Evolutionary conservation across 1,140 invertebrate genomes (phyloP), one percentile per base, ranked within the genome.

Genomic region (Halyomorpha halys): DNA sequence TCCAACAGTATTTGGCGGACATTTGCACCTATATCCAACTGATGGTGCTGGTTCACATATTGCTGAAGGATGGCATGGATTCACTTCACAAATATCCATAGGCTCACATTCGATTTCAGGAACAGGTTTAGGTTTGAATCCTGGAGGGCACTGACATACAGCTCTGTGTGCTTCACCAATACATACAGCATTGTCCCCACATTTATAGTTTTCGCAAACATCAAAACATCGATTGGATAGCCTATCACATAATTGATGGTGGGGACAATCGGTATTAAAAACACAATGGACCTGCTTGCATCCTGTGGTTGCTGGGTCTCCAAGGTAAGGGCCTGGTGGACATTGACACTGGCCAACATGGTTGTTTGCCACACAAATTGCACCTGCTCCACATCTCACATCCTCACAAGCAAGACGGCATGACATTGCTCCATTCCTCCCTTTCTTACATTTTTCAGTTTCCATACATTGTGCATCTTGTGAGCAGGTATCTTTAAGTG

Each of bases 261-360:
- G 75, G 15, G 84, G 83, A 72, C 90, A 92, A 70, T 93, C 90
- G 27, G 83, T 81, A 69, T 91, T 91, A 70, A 89, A 90, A 27
- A 92, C 86, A 72, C 90, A 92, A 11, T 88, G 86, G 2, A 92
- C 90, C 27, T 81, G 78, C 73, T 83, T 79, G 70, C 90, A 93
- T 21, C 89, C 89, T 66, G 80, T 78, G 0, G 92, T 87, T 71
- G 86, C 84, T 0, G 91, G 89, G 78, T 94, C 84, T 1, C 91
- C 91, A 9, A 87, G 84, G 72, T 83, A 80, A 0, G 86, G 81
- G 16, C 90, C 90, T 6, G 84, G 83, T 9, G 90, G 90, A 73
- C 91, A 94, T 72, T 91, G 86, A 71, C 91, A 95, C 72, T 90
- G 86, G 0, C 89, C 86, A 5, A 85, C 85, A 72, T 94, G 91